Base-by-base conservation (phyloP, 1,140 invertebrate species). In the Drosophila aff. region DNA sequence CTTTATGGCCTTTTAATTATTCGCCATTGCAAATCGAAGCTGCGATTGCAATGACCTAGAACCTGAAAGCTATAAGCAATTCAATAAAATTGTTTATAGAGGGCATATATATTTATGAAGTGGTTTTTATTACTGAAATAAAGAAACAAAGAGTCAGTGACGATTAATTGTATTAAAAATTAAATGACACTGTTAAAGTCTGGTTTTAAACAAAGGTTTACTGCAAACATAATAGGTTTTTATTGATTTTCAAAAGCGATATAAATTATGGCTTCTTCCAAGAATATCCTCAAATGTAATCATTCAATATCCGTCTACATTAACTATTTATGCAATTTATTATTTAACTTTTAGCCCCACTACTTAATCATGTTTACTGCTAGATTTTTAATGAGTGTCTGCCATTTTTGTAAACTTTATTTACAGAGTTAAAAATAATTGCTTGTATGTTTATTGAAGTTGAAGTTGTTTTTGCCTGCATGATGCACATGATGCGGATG, bases 1-100 rank as follows among this genome's bases (percentile, higher is more conserved):
- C 74, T 87, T 81, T 80, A 78, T 63, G 47, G 61, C 52, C 69
- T 53, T 73, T 86, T 79, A 76, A 87, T 83, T 73, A 80, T 76
- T 76, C 16, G 57, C 61, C 47, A 62, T 63, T 63, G 26, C 59
- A 55, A 71, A 52, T 44, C 21, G 41, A 64, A 76, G 50, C 15
- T 65, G 41, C 31, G 61, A 33, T 40, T 66, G 64, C 59, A 78
- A 77, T 60, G 41, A 68, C 69, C 63, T 43, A 61, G 58, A 62
- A 33, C 59, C 58, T 60, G 38, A 33, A 61, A 58, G 46, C 52
- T 16, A 2, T 41, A 18, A 26, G 3, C 31, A 26, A 36, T 44
- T 60, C 52, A 59, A 31, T 21, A 33, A 26, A 11, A 67, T 31
- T n/a, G 15, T 68, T 65, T 64, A 67, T 49, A n/a, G 2, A 47